Percentiles rank a stretch among this genome's conserved stretches.
Conservation (phyloP, 2,797 vertebrate genomes). For the Cynopterus sphinx region DNA sequence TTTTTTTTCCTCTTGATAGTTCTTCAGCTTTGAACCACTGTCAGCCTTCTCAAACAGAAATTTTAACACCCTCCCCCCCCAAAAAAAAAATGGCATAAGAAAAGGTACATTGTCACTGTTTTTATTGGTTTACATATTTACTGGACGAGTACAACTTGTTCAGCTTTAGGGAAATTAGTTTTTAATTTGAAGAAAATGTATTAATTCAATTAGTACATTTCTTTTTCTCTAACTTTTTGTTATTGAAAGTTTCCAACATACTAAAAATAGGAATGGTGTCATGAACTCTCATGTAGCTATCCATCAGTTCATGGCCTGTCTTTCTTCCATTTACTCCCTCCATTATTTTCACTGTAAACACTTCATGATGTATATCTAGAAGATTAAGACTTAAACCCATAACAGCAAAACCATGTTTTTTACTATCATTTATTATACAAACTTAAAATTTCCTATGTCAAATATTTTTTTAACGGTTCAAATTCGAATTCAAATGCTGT, state of each 20-base stretch:
- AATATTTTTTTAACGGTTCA: not conserved
- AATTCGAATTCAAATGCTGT: slow-evolving; percentile 13
- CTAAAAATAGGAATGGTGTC: not conserved
- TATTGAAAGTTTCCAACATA: not conserved
- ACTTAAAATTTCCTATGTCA: slow-evolving; percentile 16
- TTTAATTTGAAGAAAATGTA: slow-evolving; percentile 15
- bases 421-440: not conserved
- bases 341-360: slow-evolving; percentile 35
- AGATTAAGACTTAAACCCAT: not conserved
- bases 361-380: slow-evolving; percentile 38
- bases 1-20: not conserved
- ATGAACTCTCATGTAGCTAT: not conserved
- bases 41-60: slow-evolving; percentile 24
- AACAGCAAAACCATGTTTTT: not conserved
- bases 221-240: slow-evolving; percentile 41
- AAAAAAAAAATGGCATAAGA: not conserved
- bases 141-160: not conserved
- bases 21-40: slow-evolving; percentile 36
- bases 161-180: not conserved
- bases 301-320: not conserved
- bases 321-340: not conserved
- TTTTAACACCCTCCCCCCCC: not conserved
- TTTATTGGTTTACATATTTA: slow-evolving; percentile 13
- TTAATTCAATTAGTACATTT: not conserved
- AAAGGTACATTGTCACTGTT: not conserved